Evolutionary conservation across 1,140 invertebrate species (phyloP), one percentile per base, ranked within the genome.

Genomic region (Drosophila micromelanica): DNA sequence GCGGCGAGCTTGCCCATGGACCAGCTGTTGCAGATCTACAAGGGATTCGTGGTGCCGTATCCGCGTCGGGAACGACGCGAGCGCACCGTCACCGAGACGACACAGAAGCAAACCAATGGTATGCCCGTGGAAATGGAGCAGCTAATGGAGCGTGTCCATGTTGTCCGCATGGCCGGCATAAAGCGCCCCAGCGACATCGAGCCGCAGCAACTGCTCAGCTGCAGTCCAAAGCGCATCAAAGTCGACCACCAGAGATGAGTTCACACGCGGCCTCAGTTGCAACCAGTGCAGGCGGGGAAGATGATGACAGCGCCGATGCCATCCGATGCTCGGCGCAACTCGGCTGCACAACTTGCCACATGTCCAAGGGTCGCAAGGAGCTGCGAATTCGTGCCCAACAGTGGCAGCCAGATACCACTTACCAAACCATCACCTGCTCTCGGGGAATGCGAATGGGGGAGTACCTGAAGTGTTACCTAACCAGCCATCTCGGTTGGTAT

Each of bases 41-140:
- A 60, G 5, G 35, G 32, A 6, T 85, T 86, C 7, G 61, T 74
- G 5, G 49, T 80, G 6, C 74, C 81, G 1, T 62, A 51, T 0
- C 82, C 81, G 1, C 70, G 32, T 9, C 61, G 81, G 7, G 48
- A 77, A n/a, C 68, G 60, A 0, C 73, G 75, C 37, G 38, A 75
- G 12, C 74, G 30, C 7, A 23, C 15, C n/a, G 0, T 8, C 0
- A 27, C 12, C 8, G 37, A 49, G 27, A 2, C 35, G 20, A 4
- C 38, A 30, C 3, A 8, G 9, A 59, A 57, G 15, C 30, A 13
- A 8, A 1, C 6, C 11, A 2, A 11, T 46, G 5, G 37, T 43
- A 13, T 7, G 13, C 30, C 70, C 13, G 32, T 37, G 17, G 55
- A 79, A 15, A 23, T 71, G 64, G 17, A 17, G 17, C 17, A 17